A percentile compares a stretch with the other conserved stretches of the same genome.
Conservation (phyloP, 2,888 invertebrate genomes). For the Patella ulyssiponensis region DNA sequence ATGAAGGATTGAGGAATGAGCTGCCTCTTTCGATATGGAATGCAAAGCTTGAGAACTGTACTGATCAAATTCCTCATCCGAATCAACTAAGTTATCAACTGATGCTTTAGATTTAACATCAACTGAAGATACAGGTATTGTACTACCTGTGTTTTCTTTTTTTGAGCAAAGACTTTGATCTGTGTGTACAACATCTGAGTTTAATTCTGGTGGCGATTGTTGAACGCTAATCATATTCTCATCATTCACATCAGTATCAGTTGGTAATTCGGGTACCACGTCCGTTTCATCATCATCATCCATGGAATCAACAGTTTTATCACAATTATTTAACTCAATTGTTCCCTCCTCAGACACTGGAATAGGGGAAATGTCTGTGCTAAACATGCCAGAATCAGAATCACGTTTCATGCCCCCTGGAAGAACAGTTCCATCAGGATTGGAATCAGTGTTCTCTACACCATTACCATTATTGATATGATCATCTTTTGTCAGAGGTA, state of each 20-base stretch:
- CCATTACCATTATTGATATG: slow-evolving; percentile 8
- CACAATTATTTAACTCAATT: slow-evolving; percentile 32
- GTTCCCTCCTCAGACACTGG: slow-evolving; percentile 38
- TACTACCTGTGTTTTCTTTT: neutral
- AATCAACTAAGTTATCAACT: neutral
- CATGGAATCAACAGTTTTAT: slow-evolving; percentile 26
- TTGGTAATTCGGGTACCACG: neutral
- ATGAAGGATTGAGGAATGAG: neutral
- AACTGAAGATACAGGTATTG: neutral
- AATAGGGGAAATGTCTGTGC: slow-evolving; percentile 59
- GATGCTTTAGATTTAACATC: too few relatives aligned
- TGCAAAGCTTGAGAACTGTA: neutral
- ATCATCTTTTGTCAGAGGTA: neutral
- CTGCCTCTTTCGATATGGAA: neutral
- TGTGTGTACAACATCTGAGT: neutral
- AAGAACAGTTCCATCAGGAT: too few relatives aligned
- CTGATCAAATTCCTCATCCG: slow-evolving; percentile 1
- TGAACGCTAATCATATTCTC: neutral
- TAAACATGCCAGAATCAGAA: slow-evolving; percentile 59
- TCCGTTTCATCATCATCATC: neutral
- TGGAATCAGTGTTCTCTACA: neutral
- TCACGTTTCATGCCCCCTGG: slow-evolving; percentile 10
- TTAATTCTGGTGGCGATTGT: neutral
- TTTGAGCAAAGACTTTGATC: too few relatives aligned
- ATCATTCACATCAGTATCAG: neutral